phyloP scores from a whole-genome alignment of 2,888 invertebrate species.

The Zhuqinia jingwanae region DNA sequence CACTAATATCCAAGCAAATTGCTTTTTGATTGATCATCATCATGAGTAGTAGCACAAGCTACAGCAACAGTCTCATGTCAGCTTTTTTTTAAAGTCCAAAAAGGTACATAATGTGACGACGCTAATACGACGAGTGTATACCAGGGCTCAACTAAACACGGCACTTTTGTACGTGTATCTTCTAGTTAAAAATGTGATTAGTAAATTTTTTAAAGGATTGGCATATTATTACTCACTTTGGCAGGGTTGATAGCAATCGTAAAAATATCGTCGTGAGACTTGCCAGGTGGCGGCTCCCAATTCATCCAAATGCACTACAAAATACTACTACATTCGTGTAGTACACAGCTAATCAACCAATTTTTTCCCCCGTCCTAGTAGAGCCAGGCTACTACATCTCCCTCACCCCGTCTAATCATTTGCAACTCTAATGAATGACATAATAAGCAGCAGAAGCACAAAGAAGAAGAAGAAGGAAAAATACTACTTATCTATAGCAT shows the following conservation, averaged over 20 bases:
- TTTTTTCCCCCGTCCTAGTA: background rate
- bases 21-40: background rate
- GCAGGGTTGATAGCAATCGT: background rate
- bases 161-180: background rate
- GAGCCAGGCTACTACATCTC: slow-evolving; percentile 33
- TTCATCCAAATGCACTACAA: no score
- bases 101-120: background rate
- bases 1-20: background rate
- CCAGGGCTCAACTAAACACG: background rate
- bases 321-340: background rate
- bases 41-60: background rate
- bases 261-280: slow-evolving; percentile 2
- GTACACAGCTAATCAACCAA: slow-evolving; percentile 12
- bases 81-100: background rate
- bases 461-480: background rate
- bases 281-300: slow-evolving; percentile 29
- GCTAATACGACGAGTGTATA: background rate
- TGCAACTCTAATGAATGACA: slow-evolving; percentile 52
- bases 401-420: slow-evolving; percentile 2
- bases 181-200: slow-evolving; percentile 32
- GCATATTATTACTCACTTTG: background rate
- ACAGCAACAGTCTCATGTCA: background rate
- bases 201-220: slow-evolving; percentile 22
- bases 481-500: background rate
- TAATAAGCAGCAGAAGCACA: slow-evolving; percentile 27